Base-by-base conservation (phyloP, 2,888 invertebrate species). In the Netelia inedita region DNA sequence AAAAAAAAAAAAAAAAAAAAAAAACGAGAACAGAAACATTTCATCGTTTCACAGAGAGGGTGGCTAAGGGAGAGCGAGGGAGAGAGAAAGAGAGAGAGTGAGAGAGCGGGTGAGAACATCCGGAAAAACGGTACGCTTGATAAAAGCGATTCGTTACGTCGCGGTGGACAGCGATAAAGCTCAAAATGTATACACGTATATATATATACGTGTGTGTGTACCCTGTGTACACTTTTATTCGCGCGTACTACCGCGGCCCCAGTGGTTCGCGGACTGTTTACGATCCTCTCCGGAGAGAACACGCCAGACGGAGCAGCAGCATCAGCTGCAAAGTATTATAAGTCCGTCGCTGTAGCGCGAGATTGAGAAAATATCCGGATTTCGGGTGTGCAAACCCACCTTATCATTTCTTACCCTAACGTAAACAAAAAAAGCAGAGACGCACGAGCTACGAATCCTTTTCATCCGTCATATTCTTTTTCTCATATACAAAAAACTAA, bases 71-170 rank as follows among this genome's bases (percentile, higher is more conserved):
- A 65, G 55, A 74, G 21, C 35, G 65, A 63, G 23, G 10, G 75
- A 65, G 65, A 43, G 55, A n/a, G 43, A 43, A 35, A 28, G 21
- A 35, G 35, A 41, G 23, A 28, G n/a, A 57, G 50, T 41, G n/a
- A 43, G 55, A 59, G 59, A 69, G 19, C 28, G 68, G 72, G 35
- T 21, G 78, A 68, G 66, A 50, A 82, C 75, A 41, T 76, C 72
- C 85, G 88, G 83, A 85, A 83, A 84, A 86, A 55, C 81, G 79
- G 81, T 73, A 80, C 65, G 86, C 85, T 87, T 88, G 89, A 88
- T 88, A 89, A 87, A 88, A 88, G 86, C 87, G 86, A 89, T 89
- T 88, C 88, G 87, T 89, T 89, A 89, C 86, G 86, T 84, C 82
- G 57, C 57, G 86, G 81, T 76, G 84, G 83, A 86, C 88, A 79